These are phyloP conservation scores for Lates calcarifer DNA, from an alignment of 2,113 vertebrate genomes.

Conservation along the genomic window DNA sequence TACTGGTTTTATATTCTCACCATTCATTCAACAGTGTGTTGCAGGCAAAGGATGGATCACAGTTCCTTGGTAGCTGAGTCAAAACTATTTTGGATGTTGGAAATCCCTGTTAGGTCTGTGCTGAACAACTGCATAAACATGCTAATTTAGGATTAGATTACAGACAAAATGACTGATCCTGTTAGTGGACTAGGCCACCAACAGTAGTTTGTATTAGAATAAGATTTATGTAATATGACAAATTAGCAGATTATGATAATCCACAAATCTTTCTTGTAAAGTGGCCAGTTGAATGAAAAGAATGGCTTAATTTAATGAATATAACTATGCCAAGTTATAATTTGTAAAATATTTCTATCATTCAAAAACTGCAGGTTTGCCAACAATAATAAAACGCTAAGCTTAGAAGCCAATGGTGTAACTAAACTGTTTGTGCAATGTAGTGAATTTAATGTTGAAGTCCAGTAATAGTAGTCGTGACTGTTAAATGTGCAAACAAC, in stretches of 20 bases:
- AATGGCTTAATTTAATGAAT: constrained; percentile 14
- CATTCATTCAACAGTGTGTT: background rate
- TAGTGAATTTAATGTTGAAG: background rate
- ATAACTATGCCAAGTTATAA: background rate
- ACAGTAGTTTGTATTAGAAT: constrained; percentile 8
- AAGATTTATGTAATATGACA: background rate
- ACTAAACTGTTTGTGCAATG: background rate
- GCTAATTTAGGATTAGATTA: constrained; percentile 21
- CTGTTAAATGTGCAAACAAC: constrained; percentile 42
- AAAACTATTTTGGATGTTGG: constrained; percentile 1
- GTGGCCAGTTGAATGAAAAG: background rate
- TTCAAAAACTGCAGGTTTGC: background rate
- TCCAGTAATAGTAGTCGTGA: background rate
- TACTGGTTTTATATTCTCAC: background rate
- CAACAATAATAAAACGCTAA: background rate
- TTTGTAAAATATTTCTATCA: background rate
- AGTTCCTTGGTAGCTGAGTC: constrained; percentile 16
- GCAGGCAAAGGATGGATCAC: constrained; percentile 23
- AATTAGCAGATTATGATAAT: background rate
- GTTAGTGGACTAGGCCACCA: constrained; percentile 5
- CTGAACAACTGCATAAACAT: constrained; percentile 41
- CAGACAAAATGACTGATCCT: constrained; percentile 19
- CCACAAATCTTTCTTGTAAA: constrained; percentile 2
- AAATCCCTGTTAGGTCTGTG: constrained; percentile 29
- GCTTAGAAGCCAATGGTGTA: too few species aligned